Evolutionary conservation across 2,888 invertebrate species (phyloP).

Genomic region (Protula sp.): DNA sequence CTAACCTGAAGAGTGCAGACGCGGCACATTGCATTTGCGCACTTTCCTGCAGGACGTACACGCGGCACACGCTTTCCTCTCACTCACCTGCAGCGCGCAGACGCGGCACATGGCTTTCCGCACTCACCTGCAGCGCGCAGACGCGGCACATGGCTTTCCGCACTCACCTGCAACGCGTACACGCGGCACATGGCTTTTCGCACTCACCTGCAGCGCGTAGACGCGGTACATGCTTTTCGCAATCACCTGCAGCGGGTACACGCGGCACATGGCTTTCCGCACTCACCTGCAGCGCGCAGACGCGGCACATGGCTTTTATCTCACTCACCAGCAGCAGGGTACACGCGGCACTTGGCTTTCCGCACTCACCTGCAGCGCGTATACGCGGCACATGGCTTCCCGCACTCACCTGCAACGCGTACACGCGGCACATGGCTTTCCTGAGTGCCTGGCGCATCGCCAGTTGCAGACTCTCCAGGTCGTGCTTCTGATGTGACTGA

Average conservation of each 20-base stretch:
- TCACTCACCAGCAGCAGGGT: slow-evolving; percentile 71
- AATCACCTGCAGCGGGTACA: slow-evolving; percentile 71
- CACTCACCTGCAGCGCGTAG: no score
- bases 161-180: slow-evolving; percentile 72
- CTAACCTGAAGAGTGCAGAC: slow-evolving; percentile 74
- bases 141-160: no score
- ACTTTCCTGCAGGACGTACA: no score
- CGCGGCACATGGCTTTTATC: no score
- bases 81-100: slow-evolving; percentile 73
- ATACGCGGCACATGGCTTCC: slow-evolving; percentile 64
- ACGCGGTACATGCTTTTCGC: no score
- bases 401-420: slow-evolving; percentile 71
- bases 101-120: no score
- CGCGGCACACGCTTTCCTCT: no score
- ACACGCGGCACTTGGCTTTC: slow-evolving; percentile 64
- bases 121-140: no score
- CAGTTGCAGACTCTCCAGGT: slow-evolving; percentile 74
- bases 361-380: slow-evolving; percentile 71
- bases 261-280: slow-evolving; percentile 63
- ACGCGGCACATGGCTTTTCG: slow-evolving; percentile 63
- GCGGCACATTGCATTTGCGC: slow-evolving; percentile 61
- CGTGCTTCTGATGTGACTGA: slow-evolving; percentile 73
- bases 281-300: no score
- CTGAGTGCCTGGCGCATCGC: slow-evolving; percentile 82
- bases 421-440: slow-evolving; percentile 64